phyloP scores from a whole-genome alignment of 1,140 invertebrate species.

The Pygmarrhopalites habei region DNA sequence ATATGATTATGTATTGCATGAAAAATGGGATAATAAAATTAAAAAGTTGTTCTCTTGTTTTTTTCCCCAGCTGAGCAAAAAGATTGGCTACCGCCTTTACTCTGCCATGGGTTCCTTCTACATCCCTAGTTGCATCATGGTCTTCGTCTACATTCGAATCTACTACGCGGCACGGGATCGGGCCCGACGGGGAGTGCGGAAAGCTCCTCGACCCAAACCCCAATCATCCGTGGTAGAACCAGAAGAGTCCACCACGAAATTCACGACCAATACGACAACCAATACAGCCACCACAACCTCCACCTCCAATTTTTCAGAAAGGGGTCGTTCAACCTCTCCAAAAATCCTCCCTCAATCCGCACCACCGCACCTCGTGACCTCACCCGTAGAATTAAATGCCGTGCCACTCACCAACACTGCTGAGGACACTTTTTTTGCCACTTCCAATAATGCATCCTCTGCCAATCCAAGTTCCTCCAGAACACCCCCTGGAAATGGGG shows the following conservation, averaged over 20 bases:
- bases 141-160: conserved; percentile 98
- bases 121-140: conserved; percentile 96
- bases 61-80: conserved; percentile 76
- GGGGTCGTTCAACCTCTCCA: neutral
- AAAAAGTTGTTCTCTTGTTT: conserved; percentile 24
- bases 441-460: too few relatives aligned
- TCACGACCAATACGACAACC: neutral
- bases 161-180: conserved; percentile 91
- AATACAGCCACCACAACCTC: neutral
- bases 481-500: too few relatives aligned
- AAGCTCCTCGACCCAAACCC: conserved; percentile 56
- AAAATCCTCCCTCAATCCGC: conserved; percentile 10
- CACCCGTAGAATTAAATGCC: conserved; percentile 15
- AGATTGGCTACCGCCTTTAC: conserved; percentile 95
- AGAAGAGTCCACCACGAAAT: conserved; percentile 22
- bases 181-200: conserved; percentile 73
- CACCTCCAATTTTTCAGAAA: neutral
- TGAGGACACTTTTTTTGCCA: neutral
- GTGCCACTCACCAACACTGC: neutral
- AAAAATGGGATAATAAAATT: too few relatives aligned
- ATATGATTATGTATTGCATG: too few relatives aligned
- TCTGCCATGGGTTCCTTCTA: conserved; percentile 97
- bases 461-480: neutral
- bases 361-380: conserved; percentile 14
- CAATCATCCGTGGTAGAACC: conserved; percentile 27